phyloP scores from a whole-genome alignment of 2,113 vertebrate species.

The Tupaia chinensis region DNA sequence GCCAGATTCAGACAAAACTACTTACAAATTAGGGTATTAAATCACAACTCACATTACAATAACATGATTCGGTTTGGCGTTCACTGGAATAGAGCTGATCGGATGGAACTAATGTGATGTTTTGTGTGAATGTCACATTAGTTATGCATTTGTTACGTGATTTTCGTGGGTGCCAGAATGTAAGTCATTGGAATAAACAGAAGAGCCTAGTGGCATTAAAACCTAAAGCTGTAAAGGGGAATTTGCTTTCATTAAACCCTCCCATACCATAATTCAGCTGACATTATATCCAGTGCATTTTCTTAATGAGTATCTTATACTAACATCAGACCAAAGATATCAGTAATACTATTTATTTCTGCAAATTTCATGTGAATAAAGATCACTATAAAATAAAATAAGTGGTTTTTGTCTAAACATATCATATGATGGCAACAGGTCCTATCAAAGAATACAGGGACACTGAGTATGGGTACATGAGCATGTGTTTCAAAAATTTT shows the following conservation, averaged over 20 bases:
- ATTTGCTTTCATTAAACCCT: conserved; percentile 12
- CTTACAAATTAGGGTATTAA: conserved; percentile 57
- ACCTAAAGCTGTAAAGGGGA: neutral
- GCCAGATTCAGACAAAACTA: conserved; percentile 15
- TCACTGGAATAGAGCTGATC: conserved; percentile 73
- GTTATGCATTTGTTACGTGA: conserved; percentile 78
- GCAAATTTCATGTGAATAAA: conserved; percentile 37
- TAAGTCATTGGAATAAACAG: conserved; percentile 61
- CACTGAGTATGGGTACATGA: too few relatives aligned
- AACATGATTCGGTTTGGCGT: conserved; percentile 21
- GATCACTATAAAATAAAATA: neutral
- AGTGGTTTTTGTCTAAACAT: conserved; percentile 57
- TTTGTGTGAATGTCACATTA: conserved; percentile 69
- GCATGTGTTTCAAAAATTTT: neutral
- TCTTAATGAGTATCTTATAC: neutral
- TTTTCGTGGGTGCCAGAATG: conserved; percentile 63
- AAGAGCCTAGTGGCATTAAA: conserved; percentile 38
- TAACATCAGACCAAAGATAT: conserved; percentile 56
- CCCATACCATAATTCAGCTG: conserved; percentile 23
- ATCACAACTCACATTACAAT: conserved; percentile 53
- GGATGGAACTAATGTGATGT: conserved; percentile 67
- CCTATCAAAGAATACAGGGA: neutral
- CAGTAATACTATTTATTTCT: conserved; percentile 56
- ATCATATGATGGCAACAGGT: neutral
- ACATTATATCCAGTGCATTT: conserved; percentile 38